Conservation (phyloP, 2,888 invertebrate species). For the Caenorhabditis drosophilae region DNA sequence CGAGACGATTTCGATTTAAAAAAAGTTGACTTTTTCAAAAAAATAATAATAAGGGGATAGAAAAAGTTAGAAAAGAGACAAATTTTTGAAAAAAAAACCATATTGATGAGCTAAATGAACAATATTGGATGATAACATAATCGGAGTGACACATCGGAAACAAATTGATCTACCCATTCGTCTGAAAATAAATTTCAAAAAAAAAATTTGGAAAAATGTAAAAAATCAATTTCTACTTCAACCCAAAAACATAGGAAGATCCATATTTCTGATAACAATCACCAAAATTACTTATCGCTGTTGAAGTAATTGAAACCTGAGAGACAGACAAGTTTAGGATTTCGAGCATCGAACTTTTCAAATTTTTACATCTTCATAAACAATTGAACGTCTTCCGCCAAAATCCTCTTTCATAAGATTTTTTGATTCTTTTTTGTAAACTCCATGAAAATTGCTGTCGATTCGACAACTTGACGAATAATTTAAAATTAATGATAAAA, state of each 20-base stretch:
- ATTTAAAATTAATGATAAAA: neutral
- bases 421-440: conserved; percentile 38
- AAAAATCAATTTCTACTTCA: too few relatives aligned
- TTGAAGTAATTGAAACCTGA: conserved; percentile 42
- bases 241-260: conserved; percentile 53
- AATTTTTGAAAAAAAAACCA: too few relatives aligned
- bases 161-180: conserved; percentile 55
- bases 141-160: conserved; percentile 57
- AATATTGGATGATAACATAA: conserved; percentile 49
- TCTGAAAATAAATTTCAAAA: too few relatives aligned
- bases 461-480: conserved; percentile 31
- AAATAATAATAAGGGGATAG: too few relatives aligned
- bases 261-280: conserved; percentile 54
- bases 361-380: conserved; percentile 39
- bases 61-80: too few relatives aligned
- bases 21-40: too few relatives aligned
- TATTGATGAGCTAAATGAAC: conserved; percentile 57
- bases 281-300: conserved; percentile 54
- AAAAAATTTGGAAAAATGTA: too few relatives aligned
- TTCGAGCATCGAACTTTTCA: too few relatives aligned
- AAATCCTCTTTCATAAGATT: conserved; percentile 18
- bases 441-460: conserved; percentile 40
- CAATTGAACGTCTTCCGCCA: conserved; percentile 16
- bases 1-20: too few relatives aligned
- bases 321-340: neutral